Conservation (phyloP, 2,888 invertebrate species). For the Perithous albicinctus region DNA sequence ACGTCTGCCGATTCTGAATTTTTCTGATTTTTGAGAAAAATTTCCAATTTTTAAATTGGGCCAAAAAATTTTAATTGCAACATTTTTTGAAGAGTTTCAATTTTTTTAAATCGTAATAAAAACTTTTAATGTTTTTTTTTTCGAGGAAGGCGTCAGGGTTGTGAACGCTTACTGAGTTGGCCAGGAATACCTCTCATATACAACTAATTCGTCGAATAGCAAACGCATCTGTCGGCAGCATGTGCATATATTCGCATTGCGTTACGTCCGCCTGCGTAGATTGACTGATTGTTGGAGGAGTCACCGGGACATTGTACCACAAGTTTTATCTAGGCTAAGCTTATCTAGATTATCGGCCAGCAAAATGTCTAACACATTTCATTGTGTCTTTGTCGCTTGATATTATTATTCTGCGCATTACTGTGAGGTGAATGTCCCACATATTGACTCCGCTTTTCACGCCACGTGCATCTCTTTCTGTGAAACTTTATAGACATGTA, state of each 20-base stretch:
- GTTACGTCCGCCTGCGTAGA: conserved; percentile 48
- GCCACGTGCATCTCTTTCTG: too few relatives aligned
- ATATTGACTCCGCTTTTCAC: not conserved
- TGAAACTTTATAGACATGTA: too few relatives aligned
- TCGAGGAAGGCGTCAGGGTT: too few relatives aligned
- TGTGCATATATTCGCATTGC: conserved; percentile 6
- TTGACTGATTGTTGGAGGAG: conserved; percentile 40
- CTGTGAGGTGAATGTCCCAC: not conserved
- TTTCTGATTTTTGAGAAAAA: too few relatives aligned
- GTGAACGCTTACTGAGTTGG: too few relatives aligned
- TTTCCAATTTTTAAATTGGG: too few relatives aligned
- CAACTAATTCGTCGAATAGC: not conserved
- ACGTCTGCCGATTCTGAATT: too few relatives aligned
- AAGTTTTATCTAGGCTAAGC: conserved; percentile 13
- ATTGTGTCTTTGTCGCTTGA: conserved; percentile 3
- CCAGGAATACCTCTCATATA: too few relatives aligned
- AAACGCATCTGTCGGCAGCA: not conserved
- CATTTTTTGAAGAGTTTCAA: too few relatives aligned
- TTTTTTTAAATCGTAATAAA: too few relatives aligned
- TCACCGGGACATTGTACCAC: conserved; percentile 35
- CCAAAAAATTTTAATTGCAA: too few relatives aligned
- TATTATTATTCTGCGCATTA: not conserved
- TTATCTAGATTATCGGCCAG: not conserved
- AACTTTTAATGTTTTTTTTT: too few relatives aligned
- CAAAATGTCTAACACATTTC: conserved; percentile 3